Percentiles rank a stretch among this genome's conserved stretches.
Evolutionary conservation across 2,888 invertebrate genomes (phyloP).

Genomic region (Drosophila mulleri): DNA sequence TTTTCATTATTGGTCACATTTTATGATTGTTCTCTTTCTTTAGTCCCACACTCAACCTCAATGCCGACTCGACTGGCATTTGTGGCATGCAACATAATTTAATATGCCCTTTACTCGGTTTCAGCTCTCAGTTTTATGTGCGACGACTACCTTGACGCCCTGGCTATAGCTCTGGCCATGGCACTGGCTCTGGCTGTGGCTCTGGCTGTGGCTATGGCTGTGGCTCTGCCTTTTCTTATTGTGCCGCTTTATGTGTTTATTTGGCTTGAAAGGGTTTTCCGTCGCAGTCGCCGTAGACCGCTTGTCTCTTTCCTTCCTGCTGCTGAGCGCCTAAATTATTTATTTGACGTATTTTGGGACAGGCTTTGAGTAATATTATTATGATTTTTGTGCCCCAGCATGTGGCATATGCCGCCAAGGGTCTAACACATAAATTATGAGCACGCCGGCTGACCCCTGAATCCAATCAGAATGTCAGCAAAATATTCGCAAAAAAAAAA

Average conservation of each 20-base stretch:
- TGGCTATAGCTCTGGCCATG: constrained; percentile 5
- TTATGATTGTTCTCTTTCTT: constrained; percentile 53
- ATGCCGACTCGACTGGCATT: constrained; percentile 44
- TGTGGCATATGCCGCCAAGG: constrained; percentile 53
- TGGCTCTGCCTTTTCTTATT: constrained; percentile 34
- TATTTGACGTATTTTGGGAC: constrained; percentile 75
- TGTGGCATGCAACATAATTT: constrained; percentile 75
- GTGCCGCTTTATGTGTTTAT: constrained; percentile 72
- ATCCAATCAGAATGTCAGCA: constrained; percentile 56
- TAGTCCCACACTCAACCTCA: background rate
- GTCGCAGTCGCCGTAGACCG: background rate
- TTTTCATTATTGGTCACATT: constrained; percentile 77
- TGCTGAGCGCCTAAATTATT: constrained; percentile 73
- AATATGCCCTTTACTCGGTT: constrained; percentile 47
- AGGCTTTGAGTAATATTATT: constrained; percentile 65
- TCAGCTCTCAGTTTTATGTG: constrained; percentile 39
- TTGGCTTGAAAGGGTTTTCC: constrained; percentile 64
- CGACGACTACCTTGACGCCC: constrained; percentile 41
- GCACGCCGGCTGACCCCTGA: constrained; percentile 43
- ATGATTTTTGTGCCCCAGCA: constrained; percentile 58
- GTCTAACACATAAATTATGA: constrained; percentile 64
- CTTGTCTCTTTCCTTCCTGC: background rate
- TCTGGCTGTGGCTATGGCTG: background rate
- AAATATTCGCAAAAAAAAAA: constrained; percentile 6
- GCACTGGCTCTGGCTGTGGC: constrained; percentile 2